phyloP scores from a whole-genome alignment of 1,140 invertebrate species.

The Eciton burchellii region DNA sequence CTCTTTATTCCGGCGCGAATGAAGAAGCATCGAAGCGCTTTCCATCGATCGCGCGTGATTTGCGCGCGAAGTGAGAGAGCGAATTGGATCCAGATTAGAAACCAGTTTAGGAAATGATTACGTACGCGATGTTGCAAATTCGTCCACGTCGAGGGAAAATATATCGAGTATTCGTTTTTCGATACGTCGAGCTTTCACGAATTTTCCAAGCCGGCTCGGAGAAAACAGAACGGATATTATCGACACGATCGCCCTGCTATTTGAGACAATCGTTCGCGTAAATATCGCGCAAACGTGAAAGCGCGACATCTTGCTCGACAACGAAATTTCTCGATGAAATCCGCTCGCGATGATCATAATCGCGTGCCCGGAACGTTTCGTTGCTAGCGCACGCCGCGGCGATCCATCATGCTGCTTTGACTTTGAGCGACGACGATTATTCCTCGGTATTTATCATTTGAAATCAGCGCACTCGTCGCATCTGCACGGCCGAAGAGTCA shows the following conservation, averaged over 20 bases:
- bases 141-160: not conserved
- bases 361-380: not conserved
- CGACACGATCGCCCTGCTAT: not conserved
- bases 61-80: not conserved
- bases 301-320: not conserved
- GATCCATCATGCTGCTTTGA: too few species aligned
- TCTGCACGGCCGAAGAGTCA: too few species aligned
- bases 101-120: not conserved
- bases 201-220: not conserved
- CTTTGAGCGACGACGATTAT: too few species aligned
- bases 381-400: not conserved
- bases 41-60: not conserved
- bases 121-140: not conserved
- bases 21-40: not conserved
- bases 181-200: not conserved
- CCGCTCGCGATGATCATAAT: not conserved
- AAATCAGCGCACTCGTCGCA: too few species aligned
- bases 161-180: not conserved
- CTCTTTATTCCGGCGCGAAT: not conserved
- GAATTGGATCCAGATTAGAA: not conserved
- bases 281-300: not conserved
- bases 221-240: not conserved
- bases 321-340: conserved; percentile 5
- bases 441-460: too few species aligned
- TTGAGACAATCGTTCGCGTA: not conserved